Evolutionary conservation across 1,140 invertebrate genomes (phyloP).

Genomic region (Gonioctena quinquepunctata): DNA sequence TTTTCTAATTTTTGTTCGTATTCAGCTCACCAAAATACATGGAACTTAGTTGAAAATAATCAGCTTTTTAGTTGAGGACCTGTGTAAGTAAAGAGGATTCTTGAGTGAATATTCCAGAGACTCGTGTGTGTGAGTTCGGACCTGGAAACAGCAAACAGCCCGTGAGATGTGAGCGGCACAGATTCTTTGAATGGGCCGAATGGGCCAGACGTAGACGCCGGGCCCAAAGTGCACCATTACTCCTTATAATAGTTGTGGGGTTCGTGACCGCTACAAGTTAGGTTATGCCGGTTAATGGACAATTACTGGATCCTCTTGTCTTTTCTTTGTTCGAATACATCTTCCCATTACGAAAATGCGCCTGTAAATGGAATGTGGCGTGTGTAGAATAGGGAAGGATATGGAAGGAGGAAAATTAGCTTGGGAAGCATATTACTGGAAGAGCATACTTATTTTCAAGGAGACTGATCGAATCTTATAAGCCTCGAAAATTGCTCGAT

Average conservation of each 20-base stretch:
- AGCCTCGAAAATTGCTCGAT: too few relatives aligned
- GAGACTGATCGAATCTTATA: too few relatives aligned
- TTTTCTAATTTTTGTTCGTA: too few relatives aligned
- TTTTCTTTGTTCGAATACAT: slow-evolving; percentile 3
- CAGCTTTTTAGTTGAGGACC: too few relatives aligned
- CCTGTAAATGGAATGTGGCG: background rate
- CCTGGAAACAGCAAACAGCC: too few relatives aligned
- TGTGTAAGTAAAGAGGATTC: too few relatives aligned
- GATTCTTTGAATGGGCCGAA: slow-evolving; percentile 12
- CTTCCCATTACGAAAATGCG: slow-evolving; percentile 7
- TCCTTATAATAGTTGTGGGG: background rate
- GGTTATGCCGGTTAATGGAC: slow-evolving; percentile 13
- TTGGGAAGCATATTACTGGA: too few relatives aligned
- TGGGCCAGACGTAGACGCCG: background rate
- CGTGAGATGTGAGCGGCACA: background rate
- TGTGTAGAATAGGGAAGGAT: background rate
- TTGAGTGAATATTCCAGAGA: too few relatives aligned
- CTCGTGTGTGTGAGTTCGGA: too few relatives aligned
- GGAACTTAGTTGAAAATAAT: too few relatives aligned
- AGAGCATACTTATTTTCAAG: too few relatives aligned
- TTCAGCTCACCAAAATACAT: too few relatives aligned
- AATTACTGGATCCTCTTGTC: slow-evolving; percentile 2
- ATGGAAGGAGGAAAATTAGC: background rate
- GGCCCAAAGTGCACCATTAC: background rate
- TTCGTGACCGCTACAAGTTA: slow-evolving; percentile 14